Evolutionary conservation across 2,113 vertebrate species (phyloP), one percentile per base, ranked within the genome.

Genomic region (Pseudonaja textilis): DNA sequence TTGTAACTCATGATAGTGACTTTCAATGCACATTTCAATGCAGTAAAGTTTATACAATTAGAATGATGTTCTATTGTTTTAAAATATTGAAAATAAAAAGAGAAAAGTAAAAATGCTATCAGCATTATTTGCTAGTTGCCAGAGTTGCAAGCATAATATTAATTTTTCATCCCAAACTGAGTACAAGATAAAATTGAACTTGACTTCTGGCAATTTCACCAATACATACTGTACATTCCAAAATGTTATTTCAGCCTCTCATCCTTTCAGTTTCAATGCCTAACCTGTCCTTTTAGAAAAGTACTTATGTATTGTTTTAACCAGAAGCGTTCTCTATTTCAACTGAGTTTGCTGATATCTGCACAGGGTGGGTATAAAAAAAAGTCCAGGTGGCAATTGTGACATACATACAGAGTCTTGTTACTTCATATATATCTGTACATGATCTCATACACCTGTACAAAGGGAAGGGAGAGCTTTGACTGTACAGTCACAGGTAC

Each of bases 241-340:
- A 6, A 39, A 74, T 18, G 16, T 74, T 74, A 39, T 16, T 74
- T 39, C 69, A 74, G 20, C 16, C 2, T 74, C n/a, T 74, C 69
- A 74, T 74, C n/a, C 34, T 92, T 92, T 50, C 59, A 94, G 93
- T 87, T 61, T 34, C 57, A 89, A 93, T 69, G 88, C 59, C 1
- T 2, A 45, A 52, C 50, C 91, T 89, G 45, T 61, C 22, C 39
- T 54, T 55, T 4, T 0, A 25, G 42, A 55, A 47, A 93, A 92
- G n/a, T 54, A 94, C 90, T 47, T 18, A 50, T 93, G 89, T 57
- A 1, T 2, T 4, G 26, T 50, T 50, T 64, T 59, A 55, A 56
- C 4, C 34, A 42, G 18, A 26, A 39, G 25, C 3, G 5, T 57
- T 59, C 55, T 59, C 18, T 85, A 29, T 56, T n/a, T 16, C 42